Conservation (phyloP, 2,113 vertebrate species). For the Cavia aperea region DNA sequence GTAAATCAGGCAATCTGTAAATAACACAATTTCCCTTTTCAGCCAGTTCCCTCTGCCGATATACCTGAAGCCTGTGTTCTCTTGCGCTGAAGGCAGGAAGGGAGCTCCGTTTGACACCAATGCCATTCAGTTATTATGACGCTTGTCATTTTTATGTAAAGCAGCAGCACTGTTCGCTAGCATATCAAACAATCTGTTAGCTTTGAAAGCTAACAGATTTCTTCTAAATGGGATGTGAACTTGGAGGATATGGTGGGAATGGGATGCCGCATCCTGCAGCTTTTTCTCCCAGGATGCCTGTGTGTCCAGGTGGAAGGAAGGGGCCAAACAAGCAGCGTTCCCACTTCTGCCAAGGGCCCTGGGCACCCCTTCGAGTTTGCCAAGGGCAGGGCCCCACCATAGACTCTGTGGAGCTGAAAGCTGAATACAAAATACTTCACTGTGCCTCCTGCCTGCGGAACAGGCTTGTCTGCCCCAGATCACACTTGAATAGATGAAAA, state of each 20-base stretch:
- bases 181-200: neutral
- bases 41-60: neutral
- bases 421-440: constrained; percentile 65
- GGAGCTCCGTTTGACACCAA: neutral
- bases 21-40: neutral
- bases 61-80: neutral
- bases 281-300: neutral
- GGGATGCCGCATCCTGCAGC: neutral
- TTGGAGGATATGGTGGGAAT: neutral
- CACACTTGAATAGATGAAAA: constrained; percentile 73
- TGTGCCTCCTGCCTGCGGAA: constrained; percentile 59
- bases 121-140: neutral
- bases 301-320: constrained; percentile 46
- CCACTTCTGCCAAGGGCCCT: constrained; percentile 19
- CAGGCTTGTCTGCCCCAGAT: constrained; percentile 72
- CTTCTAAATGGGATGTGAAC: neutral
- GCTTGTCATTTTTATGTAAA: neutral
- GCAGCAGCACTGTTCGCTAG: neutral
- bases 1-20: neutral
- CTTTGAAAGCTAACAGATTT: neutral
- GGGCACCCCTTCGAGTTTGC: neutral
- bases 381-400: constrained; percentile 34
- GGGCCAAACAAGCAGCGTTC: neutral
- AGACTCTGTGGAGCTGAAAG: constrained; percentile 20
- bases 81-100: neutral